Evolutionary conservation across 2,113 vertebrate genomes (phyloP), one percentile per base, ranked within the genome.

Genomic region (Anser cygnoides): DNA sequence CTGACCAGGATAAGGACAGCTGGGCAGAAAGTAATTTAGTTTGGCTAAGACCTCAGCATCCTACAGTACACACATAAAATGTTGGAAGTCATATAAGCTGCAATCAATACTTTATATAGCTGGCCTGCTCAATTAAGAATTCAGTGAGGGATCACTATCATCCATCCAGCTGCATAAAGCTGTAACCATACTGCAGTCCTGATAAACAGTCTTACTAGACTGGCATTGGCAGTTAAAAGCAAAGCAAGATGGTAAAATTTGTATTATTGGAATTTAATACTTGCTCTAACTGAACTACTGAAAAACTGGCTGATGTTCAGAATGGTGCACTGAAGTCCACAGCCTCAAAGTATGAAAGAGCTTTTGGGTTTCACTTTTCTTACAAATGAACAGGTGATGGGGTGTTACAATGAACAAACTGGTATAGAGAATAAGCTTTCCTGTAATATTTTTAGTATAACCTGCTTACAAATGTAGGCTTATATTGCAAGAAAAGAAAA

Each of bases 311-410:
- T 21, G 29, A 10, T 31, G 20, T 10, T 26, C 14, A 9, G 14
- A 18, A 21, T 0, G 1, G 29, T 39, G 39, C 35, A 0, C 0
- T 15, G 43, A 82, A 39, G 9, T 12, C 62, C 28, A 63, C 44
- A 71, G 31, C 7, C 31, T 72, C 4, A 0, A 87, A 81, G 3
- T 1, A 1, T 10, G 31, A 66, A 82, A 52, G 2, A 59, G 15
- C 13, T 31, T 72, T 29, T 63, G 17, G 4, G 29, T 82, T 79
- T 52, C 35, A 44, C 11, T 67, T 86, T 80, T 43, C 62, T 65
- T 71, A 6, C 19, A 21, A 58, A 28, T 4, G 3, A 81, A 54
- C 13, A 55, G 46, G 7, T 20, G 52, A 68, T 57, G 18, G 29
- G 78, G 17, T n/a, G 8, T 5, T 52, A 68, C 29, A 67, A 75